These are phyloP conservation scores for Orientallactaga bullata DNA, from an alignment of 2,113 vertebrate species.

Conservation along the genomic window DNA sequence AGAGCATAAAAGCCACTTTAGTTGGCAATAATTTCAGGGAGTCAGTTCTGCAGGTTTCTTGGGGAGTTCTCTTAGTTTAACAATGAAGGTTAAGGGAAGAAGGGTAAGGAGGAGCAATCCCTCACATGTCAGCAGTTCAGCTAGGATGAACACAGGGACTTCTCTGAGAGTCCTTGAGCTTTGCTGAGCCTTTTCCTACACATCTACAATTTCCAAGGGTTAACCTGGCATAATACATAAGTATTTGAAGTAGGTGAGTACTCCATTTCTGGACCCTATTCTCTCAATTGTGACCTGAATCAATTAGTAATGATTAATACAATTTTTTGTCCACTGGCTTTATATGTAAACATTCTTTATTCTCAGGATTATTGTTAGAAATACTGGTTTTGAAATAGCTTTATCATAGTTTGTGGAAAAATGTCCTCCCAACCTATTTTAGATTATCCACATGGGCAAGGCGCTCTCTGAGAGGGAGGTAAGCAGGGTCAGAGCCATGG, in stretches of 20 bases:
- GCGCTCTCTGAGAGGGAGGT: no score
- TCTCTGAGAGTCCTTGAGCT: not conserved
- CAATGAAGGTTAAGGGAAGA: no score
- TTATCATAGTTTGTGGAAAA: not conserved
- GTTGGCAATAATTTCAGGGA: not conserved
- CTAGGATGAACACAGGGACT: not conserved
- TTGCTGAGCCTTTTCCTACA: not conserved
- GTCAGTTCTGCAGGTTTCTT: not conserved
- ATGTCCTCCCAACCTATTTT: not conserved
- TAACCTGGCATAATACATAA: no score
- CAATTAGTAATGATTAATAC: no score
- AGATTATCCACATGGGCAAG: not conserved
- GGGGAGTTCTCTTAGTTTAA: not conserved
- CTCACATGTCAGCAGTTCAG: not conserved
- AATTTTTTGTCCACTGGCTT: not conserved
- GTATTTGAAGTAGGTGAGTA: no score
- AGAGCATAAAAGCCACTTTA: not conserved
- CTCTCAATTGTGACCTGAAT: no score
- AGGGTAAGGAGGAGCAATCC: no score
- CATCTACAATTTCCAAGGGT: not conserved
- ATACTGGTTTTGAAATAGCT: not conserved
- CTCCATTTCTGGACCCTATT: no score
- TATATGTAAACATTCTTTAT: not conserved
- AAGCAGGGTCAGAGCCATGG: no score
- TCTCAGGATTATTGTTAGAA: not conserved